Evolutionary conservation across 2,888 invertebrate species (phyloP), one percentile per base, ranked within the genome.

Genomic region (Melolontha melolontha): DNA sequence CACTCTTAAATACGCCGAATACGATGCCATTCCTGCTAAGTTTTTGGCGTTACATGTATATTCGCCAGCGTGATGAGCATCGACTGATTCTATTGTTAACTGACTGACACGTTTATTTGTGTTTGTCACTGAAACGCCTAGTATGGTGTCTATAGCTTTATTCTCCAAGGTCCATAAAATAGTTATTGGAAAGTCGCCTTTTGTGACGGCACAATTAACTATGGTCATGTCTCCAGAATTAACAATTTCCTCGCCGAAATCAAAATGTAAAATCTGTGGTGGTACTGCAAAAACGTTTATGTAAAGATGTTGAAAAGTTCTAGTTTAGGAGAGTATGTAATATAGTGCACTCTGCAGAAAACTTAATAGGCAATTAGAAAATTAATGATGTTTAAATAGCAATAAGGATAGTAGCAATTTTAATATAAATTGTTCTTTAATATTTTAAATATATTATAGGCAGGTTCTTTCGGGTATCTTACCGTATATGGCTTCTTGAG

Each of bases 221-320:
- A 92, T 91, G 27, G 91, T 90, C 73, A 90, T 88, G 69, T 92
- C 92, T 7, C 92, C 93, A 68, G 91, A 91, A 77, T 92, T 91
- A 55, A 92, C 89, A 67, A 86, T 82, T 49, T 91, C 91, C 64
- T 92, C 91, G 70, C 91, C 91, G 75, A 92, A 91, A 78, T 88
- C 87, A 78, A 92, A 91, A 49, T 90, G 89, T 77, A 88, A 87
- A 76, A 92, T 90, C 86, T 91, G 90, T 71, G 92, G 91, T 74
- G 88, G 83, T 80, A 91, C 91, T 91, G 68, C 41, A 72, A 73
- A 92, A 92, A 73, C 89, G 40, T 17, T 40, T 22, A n/a, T n/a
- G n/a, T n/a, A 22, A 7, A 39, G 17, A 12, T 7, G 65, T 34
- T 39, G 42, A 34, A 39, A 41, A 22, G 22, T 22, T 22, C 22